Conservation (phyloP, 2,797 vertebrate genomes). For the Antennarius maculatus region DNA sequence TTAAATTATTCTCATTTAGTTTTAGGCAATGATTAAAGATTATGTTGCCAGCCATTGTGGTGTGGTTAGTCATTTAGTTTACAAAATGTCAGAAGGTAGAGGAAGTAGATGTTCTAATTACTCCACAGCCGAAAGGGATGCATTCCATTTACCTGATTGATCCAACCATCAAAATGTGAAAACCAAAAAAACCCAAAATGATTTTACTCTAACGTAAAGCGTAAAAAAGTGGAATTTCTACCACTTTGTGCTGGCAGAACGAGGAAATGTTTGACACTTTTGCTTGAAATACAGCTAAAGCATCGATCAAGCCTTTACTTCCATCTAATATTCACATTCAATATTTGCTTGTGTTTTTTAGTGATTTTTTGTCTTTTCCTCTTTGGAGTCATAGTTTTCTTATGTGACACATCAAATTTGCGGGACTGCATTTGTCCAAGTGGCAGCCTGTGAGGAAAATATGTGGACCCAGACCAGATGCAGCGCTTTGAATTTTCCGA, state of each 20-base stretch:
- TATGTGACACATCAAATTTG: constrained; percentile 24
- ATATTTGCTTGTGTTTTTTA: too few species aligned
- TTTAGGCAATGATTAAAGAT: constrained; percentile 12
- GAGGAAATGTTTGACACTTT: neutral
- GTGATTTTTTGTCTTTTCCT: neutral
- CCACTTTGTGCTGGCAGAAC: neutral
- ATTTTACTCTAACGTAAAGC: neutral
- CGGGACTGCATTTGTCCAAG: constrained; percentile 17
- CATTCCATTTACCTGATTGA: neutral
- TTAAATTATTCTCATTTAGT: constrained; percentile 24
- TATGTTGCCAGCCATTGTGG: neutral
- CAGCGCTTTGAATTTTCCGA: constrained; percentile 56
- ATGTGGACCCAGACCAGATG: constrained; percentile 37
- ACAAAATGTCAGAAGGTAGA: neutral
- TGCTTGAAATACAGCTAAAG: neutral
- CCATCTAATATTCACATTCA: neutral
- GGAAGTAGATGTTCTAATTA: neutral
- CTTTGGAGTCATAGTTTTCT: constrained; percentile 5
- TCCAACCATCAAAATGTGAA: neutral
- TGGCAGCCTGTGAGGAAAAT: constrained; percentile 37
- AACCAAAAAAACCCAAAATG: neutral
- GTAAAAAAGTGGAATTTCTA: neutral
- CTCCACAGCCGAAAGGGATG: neutral
- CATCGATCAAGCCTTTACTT: neutral
- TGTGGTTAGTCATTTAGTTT: constrained; percentile 6